These are phyloP conservation scores for Cotesia glomerata DNA, from an alignment of 1,140 invertebrate genomes.

Conservation along the genomic window DNA sequence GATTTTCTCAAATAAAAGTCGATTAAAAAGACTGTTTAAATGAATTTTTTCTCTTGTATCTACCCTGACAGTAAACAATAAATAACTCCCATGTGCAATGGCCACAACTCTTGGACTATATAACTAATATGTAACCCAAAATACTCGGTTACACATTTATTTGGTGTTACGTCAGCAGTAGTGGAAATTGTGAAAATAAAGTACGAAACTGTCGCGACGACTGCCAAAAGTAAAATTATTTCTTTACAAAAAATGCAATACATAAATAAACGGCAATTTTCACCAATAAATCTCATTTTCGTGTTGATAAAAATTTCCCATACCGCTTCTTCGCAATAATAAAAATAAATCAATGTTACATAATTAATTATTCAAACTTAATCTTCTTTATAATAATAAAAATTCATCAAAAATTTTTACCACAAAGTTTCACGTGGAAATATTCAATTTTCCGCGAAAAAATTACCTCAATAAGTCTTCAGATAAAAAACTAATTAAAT, in stretches of 20 bases:
- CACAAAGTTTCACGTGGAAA: too few relatives aligned
- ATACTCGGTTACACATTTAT: conserved; percentile 4
- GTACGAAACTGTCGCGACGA: background rate
- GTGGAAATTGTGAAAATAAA: conserved; percentile 8
- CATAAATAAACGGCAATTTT: background rate
- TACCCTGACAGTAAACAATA: conserved; percentile 47
- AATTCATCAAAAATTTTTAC: too few relatives aligned
- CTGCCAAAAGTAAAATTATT: background rate
- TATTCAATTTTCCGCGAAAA: too few relatives aligned
- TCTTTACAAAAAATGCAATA: background rate
- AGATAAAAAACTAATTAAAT: too few relatives aligned
- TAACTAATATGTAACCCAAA: conserved; percentile 19
- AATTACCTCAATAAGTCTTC: too few relatives aligned
- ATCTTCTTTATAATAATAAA: too few relatives aligned
- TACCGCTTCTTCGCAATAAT: too few relatives aligned
- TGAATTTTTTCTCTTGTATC: conserved; percentile 28
- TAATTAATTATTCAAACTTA: too few relatives aligned
- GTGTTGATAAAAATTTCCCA: conserved; percentile 1
- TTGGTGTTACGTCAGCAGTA: background rate
- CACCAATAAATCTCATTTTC: background rate
- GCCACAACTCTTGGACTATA: conserved; percentile 48
- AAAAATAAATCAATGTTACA: too few relatives aligned
- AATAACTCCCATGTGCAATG: conserved; percentile 57
- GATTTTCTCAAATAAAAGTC: too few relatives aligned
- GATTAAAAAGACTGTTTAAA: too few relatives aligned